These are phyloP conservation scores for Thymelicus lineola DNA, from an alignment of 2,888 invertebrate genomes.

Conservation along the genomic window DNA sequence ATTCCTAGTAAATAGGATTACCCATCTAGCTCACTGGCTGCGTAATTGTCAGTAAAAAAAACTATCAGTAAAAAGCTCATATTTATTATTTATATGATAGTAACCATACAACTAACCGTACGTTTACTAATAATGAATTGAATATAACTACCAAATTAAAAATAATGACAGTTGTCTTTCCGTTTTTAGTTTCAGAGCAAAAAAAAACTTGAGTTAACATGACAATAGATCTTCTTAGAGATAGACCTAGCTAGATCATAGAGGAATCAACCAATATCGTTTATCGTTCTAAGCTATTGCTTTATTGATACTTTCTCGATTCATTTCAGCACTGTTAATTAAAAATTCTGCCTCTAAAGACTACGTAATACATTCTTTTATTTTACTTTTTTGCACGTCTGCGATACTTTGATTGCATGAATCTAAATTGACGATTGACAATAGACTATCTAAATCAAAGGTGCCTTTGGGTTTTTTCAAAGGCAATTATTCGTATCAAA, in stretches of 20 bases:
- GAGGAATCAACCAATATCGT: too few relatives aligned
- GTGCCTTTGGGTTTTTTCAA: slow-evolving; percentile 25
- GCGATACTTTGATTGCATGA: slow-evolving; percentile 12
- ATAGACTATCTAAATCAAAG: slow-evolving; percentile 26
- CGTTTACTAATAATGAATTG: too few relatives aligned
- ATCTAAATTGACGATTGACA: slow-evolving; percentile 32
- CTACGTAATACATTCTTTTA: neutral
- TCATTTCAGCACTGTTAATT: neutral
- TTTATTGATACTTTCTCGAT: too few relatives aligned
- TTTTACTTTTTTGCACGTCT: slow-evolving; percentile 6
- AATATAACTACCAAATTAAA: too few relatives aligned
- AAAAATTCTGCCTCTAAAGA: neutral
- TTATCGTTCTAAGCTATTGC: too few relatives aligned
- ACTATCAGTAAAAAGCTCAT: slow-evolving; percentile 1
- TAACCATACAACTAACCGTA: too few relatives aligned
- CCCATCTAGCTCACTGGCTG: slow-evolving; percentile 6
- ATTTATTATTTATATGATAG: neutral
- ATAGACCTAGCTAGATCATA: too few relatives aligned
- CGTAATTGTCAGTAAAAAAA: slow-evolving; percentile 14
- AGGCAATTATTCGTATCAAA: slow-evolving; percentile 26
- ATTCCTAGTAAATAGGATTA: slow-evolving; percentile 29
- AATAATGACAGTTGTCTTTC: too few relatives aligned
- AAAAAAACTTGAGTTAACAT: too few relatives aligned
- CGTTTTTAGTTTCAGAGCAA: too few relatives aligned
- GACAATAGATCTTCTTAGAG: too few relatives aligned